phyloP scores from a whole-genome alignment of 2,888 invertebrate species.

The Drosophila niveifrons region DNA sequence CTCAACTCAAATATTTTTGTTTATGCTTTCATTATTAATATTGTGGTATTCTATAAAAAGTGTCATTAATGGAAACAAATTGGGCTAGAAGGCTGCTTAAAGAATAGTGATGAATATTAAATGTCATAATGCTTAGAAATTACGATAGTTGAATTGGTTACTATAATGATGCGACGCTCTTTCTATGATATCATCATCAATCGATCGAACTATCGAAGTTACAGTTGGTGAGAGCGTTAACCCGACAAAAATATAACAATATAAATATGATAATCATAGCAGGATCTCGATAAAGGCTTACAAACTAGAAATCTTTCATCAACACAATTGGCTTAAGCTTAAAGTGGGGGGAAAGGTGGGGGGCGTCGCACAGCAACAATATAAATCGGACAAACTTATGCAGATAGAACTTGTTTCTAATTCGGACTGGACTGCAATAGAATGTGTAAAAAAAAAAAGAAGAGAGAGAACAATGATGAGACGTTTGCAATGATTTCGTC shows the following conservation, averaged over 20 bases:
- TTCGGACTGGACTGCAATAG: slow-evolving; percentile 74
- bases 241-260: slow-evolving; percentile 44
- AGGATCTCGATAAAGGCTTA: slow-evolving; percentile 34
- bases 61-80: slow-evolving; percentile 27
- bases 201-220: slow-evolving; percentile 34
- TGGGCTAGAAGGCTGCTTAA: slow-evolving; percentile 42
- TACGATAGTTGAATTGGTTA: slow-evolving; percentile 20
- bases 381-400: slow-evolving; percentile 74
- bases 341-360: slow-evolving; percentile 11
- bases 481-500: slow-evolving; percentile 10
- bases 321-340: slow-evolving; percentile 65
- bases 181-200: slow-evolving; percentile 6
- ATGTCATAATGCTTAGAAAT: slow-evolving; percentile 44
- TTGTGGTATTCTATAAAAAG: slow-evolving; percentile 6
- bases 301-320: slow-evolving; percentile 50
- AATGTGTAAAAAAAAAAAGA: slow-evolving; percentile 18
- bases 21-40: slow-evolving; percentile 5
- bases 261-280: slow-evolving; percentile 61
- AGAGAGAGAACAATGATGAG: slow-evolving; percentile 8
- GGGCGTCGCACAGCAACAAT: slow-evolving; percentile 74
- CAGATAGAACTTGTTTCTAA: slow-evolving; percentile 55
- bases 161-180: slow-evolving; percentile 18
- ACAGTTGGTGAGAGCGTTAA: slow-evolving; percentile 37
- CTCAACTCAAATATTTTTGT: slow-evolving; percentile 12
- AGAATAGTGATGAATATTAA: slow-evolving; percentile 23